Evolutionary conservation across 2,113 vertebrate species (phyloP), one percentile per base, ranked within the genome.

Genomic region (Machaerirhynchus nigripectus): DNA sequence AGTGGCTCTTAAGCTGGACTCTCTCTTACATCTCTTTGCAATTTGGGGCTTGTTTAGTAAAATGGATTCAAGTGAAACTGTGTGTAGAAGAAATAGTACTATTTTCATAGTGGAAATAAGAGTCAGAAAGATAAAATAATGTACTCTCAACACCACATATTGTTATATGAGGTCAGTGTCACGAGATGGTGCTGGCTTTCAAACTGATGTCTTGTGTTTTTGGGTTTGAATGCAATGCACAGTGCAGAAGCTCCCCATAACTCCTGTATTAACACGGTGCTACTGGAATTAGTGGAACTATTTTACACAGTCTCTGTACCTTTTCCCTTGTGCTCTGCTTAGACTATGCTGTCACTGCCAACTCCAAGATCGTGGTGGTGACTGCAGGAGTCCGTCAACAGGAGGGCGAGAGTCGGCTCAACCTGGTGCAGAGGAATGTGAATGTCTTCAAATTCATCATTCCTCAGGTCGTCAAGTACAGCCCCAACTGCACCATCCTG

Each of bases 301-400:
- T 18, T 60, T 33, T 37, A 61, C 52, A 49, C 12, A 12, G 33
- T 4, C 49, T 75, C n/a, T 85, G 0, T 26, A 2, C 69, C 5
- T 40, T 46, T 18, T 47, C 2, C 10, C 21, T 20, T 3, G 1
- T 59, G 33, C 64, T 39, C 11, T 70, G 46, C 37, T 75, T 93
- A 99, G 99, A 99, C 95, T 99, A 99, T 17, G 93, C 98, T 1
- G 99, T 99, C 81, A 99, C 99, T 0, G 99, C 99, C 46, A 99
- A 99, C 96, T 99, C 99, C 13, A 99, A 98, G 87, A 97, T 99
- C 6, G 99, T 99, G 19, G 98, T 99, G 75, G 98, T 99, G 35
- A 99, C 99, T 1, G 99, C 99, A 0, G 99, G 99, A 1, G 99
- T 99, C 15, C 99, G 99, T 19, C 99, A 99, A 96, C 99, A 99